Evolutionary conservation across 1,140 invertebrate species (phyloP), one percentile per base, ranked within the genome.

Genomic region (Ectropis grisescens): DNA sequence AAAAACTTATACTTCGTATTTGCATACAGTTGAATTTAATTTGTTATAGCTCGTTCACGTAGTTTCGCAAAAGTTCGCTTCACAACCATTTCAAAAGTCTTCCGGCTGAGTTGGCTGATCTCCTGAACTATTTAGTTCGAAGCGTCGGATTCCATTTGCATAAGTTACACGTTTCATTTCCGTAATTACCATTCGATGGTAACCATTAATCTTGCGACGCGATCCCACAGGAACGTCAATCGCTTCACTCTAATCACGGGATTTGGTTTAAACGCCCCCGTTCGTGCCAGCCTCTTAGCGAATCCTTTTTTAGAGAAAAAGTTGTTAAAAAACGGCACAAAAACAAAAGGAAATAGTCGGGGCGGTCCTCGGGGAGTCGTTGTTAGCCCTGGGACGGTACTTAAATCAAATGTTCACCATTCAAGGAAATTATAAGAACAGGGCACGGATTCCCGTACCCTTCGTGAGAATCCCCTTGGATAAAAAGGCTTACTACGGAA

Each of bases 371-470:
- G 11, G 62, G 42, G 69, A 58, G 60, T 53, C 65, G 43, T 72
- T 66, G 37, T 56, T 70, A 58, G 54, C 58, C 66, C 55, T 69
- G 64, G 66, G 69, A 61, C 65, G 67, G 60, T 69, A 60, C 64
- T 76, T 76, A 74, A 76, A 71, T 76, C 67, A 76, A 76, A 78
- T 67, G 67, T 61, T 71, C 61, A 59, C 59, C 62, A 58, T 76
- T 76, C 60, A 59, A 76, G 57, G 59, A 71, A 76, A 76, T 76
- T 76, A 67, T 71, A 70, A 76, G 65, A 76, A 69, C 49, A 64
- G 48, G 43, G 43, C 46, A 60, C 41, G 57, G 58, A 64, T 61
- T 61, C 43, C 33, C 29, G 36, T 56, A 39, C 47, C 41, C 54
- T 53, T 33, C 38, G 41, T 45, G 35, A 53, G 32, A 51, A 53